A percentile compares a stretch with the other conserved stretches of the same genome.
Evolutionary conservation across 2,888 invertebrate species (phyloP).

Genomic region (Ditula angustiorana): DNA sequence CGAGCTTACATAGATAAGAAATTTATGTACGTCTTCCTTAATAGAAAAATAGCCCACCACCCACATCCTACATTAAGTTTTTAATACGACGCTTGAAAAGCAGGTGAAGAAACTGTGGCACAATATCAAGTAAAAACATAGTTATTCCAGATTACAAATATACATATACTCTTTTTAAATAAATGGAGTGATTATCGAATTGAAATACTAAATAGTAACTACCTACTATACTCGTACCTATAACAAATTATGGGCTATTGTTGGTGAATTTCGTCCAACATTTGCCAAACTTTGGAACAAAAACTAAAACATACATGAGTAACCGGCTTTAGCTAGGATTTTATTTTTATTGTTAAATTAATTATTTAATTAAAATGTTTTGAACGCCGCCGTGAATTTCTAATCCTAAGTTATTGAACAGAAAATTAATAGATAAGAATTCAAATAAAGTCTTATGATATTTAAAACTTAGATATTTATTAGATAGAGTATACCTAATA

Average conservation of each 20-base stretch:
- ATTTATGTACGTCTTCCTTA: constrained; percentile 54
- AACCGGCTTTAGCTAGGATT: constrained; percentile 1
- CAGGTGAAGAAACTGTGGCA: constrained; percentile 11
- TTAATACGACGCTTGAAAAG: constrained; percentile 6
- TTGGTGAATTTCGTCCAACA: constrained; percentile 7
- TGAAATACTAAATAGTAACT: background rate
- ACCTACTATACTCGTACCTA: background rate
- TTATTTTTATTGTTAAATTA: background rate
- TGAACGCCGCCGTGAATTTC: constrained; percentile 14
- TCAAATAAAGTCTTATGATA: constrained; percentile 41
- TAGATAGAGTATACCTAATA: constrained; percentile 41
- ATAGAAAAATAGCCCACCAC: constrained; percentile 36
- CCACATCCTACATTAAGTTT: constrained; percentile 34
- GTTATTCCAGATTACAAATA: background rate
- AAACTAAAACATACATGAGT: background rate
- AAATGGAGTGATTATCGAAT: too few species aligned
- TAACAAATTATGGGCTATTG: background rate
- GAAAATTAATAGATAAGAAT: constrained; percentile 34
- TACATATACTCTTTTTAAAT: background rate
- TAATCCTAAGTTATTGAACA: constrained; percentile 21
- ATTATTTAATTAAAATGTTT: background rate
- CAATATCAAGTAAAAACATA: background rate
- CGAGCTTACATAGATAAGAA: constrained; percentile 65
- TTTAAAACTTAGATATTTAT: constrained; percentile 39
- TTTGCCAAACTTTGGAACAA: background rate